Evolutionary conservation across 1,140 invertebrate species (phyloP).

Genomic region (Psilanteris sp.): DNA sequence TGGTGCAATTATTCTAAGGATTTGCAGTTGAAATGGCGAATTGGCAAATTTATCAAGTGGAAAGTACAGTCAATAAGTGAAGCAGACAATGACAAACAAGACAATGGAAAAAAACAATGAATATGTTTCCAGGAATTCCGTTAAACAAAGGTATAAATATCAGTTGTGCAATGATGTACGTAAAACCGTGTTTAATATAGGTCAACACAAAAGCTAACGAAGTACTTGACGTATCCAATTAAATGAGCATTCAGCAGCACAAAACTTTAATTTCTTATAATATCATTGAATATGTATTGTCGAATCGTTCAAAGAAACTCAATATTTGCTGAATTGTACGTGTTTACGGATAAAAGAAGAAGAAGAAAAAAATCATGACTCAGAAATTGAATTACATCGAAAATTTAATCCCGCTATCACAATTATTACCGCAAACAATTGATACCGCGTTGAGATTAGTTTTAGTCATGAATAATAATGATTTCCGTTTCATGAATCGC

Average conservation of each 20-base stretch:
- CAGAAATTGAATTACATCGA: too few species aligned
- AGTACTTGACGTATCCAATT: conserved; percentile 1
- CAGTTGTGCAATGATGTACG: conserved; percentile 44
- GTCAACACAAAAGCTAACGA: conserved; percentile 14
- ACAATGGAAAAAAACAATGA: conserved; percentile 57
- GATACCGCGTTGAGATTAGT: too few species aligned
- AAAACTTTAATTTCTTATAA: neutral
- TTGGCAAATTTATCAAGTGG: conserved; percentile 23
- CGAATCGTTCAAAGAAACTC: too few species aligned
- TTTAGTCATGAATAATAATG: too few species aligned
- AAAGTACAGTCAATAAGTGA: conserved; percentile 39
- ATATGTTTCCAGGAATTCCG: conserved; percentile 41
- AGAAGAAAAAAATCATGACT: too few species aligned
- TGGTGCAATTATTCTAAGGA: too few species aligned
- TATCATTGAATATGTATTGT: too few species aligned
- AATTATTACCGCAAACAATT: too few species aligned
- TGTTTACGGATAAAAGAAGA: too few species aligned
- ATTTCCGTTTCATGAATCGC: too few species aligned
- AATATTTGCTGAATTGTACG: too few species aligned
- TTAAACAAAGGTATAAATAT: conserved; percentile 53
- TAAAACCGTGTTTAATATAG: conserved; percentile 36
- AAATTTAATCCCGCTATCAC: too few species aligned
- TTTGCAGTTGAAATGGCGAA: conserved; percentile 13
- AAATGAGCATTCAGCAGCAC: neutral
- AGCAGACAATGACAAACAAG: conserved; percentile 39